Base-by-base conservation (phyloP, 2,888 invertebrate species). In the Hymenopus coronatus region DNA sequence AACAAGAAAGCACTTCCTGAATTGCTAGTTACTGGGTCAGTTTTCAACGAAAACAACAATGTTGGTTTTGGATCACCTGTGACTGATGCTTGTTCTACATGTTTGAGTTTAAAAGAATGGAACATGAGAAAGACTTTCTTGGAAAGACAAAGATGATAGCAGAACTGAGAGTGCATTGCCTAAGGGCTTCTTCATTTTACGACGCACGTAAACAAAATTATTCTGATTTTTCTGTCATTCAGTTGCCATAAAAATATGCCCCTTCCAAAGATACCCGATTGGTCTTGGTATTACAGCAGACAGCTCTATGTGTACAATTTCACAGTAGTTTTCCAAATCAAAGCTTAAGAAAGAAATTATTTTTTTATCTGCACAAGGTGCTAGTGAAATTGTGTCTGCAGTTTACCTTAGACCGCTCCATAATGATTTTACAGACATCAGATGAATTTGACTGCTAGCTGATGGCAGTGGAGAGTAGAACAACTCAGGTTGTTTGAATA, bases 211-310 rank as follows among this genome's bases (percentile, higher is more conserved):
- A 89, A 82, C 90, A 90, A 83, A 87, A 91, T 27, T 82, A 85
- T 27, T 86, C 89, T 28, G 89, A 90, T 28, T n/a, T 91, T 88
- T 84, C 70, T 92, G 28, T 91, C 90, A 6, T 92, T 92, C 90
- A 92, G 92, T 87, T 92, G 91, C 83, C 91, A 92, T n/a, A 90
- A 92, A 90, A 92, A 92, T 88, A n/a, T n/a, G n/a, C n/a, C n/a
- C n/a, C n/a, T n/a, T n/a, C n/a, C n/a, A n/a, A n/a, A n/a, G n/a
- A n/a, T n/a, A n/a, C n/a, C n/a, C n/a, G 92, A 92, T 89, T 92
- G 92, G 90, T 86, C 91, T 14, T 90, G 91, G 1, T 93, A 93
- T 88, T 93, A 92, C 90, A 90, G 90, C 28, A 90, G 7, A 28
- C 27, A 46, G 54, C 40, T 85, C 7, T 25, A 85, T 28, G 14